Base-by-base conservation (phyloP, 2,797 vertebrate genomes). In the Sebastes trivittatus region DNA sequence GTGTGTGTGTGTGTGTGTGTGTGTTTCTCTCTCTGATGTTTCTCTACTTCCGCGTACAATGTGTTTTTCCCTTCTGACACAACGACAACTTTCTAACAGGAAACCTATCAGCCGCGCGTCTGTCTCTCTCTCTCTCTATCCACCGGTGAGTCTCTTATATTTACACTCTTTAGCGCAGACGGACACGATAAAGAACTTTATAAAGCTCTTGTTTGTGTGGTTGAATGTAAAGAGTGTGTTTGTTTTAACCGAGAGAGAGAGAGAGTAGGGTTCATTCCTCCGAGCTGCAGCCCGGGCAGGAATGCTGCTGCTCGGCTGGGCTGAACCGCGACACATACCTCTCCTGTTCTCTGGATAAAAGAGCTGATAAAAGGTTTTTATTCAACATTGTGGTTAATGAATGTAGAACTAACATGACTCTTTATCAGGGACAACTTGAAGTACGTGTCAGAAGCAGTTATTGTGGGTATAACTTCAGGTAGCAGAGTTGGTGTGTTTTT, bases 21-120 rank as follows among this genome's bases (percentile, higher is more conserved):
- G 36, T 38, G 36, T 34, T 68, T 71, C 75, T 72, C 42, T 34
- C 71, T 72, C 72, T 42, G 52, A 87, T 82, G 87, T 85, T 81
- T 88, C 7, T 16, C 49, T 52, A 95, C 95, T 96, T 96, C 96
- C 96, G 95, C 93, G 89, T 96, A 89, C 91, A 94, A 88, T 95
- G 86, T 92, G 82, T 38, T 60, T 64, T 64, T 22, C 34, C 62
- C 77, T 77, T 84, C 82, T 92, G 93, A 94, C 92, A 91, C 89
- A 88, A 38, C 88, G 88, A 87, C 93, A 95, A 95, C 92, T 96
- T 95, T 95, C 86, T 85, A 91, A 86, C 93, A 93, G 94, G 91
- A 94, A 94, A 90, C 89, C 83, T 77, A 82, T 73, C 81, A 80
- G 89, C 86, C 92, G 80, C 76, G 59, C 71, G 69, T 56, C 77